A percentile compares a stretch with the other conserved stretches of the same genome.
Conservation (phyloP, 2,113 vertebrate species). For the Ageneiosus marmoratus region DNA sequence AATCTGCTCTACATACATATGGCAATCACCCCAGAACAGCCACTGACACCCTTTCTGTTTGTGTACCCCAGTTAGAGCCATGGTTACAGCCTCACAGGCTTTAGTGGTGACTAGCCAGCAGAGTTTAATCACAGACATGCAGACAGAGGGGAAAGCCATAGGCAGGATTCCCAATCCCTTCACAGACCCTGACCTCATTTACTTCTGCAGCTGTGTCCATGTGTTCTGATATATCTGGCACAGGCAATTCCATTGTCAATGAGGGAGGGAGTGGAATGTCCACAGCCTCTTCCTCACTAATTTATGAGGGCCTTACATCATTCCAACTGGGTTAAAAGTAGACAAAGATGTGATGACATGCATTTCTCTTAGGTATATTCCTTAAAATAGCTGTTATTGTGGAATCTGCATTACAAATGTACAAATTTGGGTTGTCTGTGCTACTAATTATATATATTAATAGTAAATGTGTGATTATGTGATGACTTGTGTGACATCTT, state of each 20-base stretch:
- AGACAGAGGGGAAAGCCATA: constrained; percentile 38
- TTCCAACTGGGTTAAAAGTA: constrained; percentile 20
- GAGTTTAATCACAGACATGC: constrained; percentile 46
- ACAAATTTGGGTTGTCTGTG: not conserved
- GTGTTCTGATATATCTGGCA: constrained; percentile 40
- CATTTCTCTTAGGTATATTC: not conserved
- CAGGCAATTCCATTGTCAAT: constrained; percentile 2
- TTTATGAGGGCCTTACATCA: constrained; percentile 20
- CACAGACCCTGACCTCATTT: constrained; percentile 47
- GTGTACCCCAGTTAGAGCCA: constrained; percentile 61
- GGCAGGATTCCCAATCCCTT: constrained; percentile 40
- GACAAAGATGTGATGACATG: not conserved
- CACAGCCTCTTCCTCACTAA: not conserved
- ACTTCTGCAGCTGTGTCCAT: constrained; percentile 21
- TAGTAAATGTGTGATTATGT: not conserved
- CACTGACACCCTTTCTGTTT: constrained; percentile 60
- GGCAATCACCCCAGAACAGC: constrained; percentile 24
- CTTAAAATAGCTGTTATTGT: not conserved
- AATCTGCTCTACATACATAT: constrained; percentile 39
- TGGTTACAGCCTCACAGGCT: constrained; percentile 55
- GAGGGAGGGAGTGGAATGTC: not conserved
- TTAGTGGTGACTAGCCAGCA: constrained; percentile 3
- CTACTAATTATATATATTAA: too few relatives aligned
- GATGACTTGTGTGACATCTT: constrained; percentile 2
- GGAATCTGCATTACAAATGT: not conserved